Conservation (phyloP, 2,113 vertebrate species). For the Calyptommatus sinebrachiatus region DNA sequence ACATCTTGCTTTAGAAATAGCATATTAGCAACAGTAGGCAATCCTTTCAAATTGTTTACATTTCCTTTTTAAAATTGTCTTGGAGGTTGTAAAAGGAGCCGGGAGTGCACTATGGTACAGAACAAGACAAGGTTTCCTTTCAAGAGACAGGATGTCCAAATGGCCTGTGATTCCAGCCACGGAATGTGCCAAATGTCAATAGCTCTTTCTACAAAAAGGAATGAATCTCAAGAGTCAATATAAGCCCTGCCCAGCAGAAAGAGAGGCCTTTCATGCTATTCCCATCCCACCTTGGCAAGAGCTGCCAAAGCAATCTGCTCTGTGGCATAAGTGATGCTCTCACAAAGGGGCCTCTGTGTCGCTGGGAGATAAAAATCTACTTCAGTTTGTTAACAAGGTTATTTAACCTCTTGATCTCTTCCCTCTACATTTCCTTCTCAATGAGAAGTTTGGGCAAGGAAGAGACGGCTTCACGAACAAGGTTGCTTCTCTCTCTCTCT, state of each 20-base stretch:
- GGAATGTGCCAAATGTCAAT: slow-evolving; percentile 1
- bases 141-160: neutral
- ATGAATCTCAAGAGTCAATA: neutral
- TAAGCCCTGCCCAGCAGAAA: neutral
- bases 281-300: neutral
- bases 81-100: neutral
- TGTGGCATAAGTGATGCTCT: neutral
- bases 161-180: neutral
- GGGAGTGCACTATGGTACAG: neutral
- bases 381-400: neutral
- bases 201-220: neutral
- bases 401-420: slow-evolving; percentile 29
- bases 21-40: neutral
- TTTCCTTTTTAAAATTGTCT: neutral
- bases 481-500: neutral
- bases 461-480: neutral
- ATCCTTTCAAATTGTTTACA: neutral
- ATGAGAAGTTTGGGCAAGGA: neutral
- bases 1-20: neutral
- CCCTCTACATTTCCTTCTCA: neutral
- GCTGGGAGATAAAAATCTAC: slow-evolving; percentile 14
- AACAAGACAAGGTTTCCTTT: neutral
- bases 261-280: neutral
- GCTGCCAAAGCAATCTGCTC: neutral
- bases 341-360: neutral